Evolutionary conservation across 2,113 vertebrate species (phyloP).

Genomic region (Vidua macroura): DNA sequence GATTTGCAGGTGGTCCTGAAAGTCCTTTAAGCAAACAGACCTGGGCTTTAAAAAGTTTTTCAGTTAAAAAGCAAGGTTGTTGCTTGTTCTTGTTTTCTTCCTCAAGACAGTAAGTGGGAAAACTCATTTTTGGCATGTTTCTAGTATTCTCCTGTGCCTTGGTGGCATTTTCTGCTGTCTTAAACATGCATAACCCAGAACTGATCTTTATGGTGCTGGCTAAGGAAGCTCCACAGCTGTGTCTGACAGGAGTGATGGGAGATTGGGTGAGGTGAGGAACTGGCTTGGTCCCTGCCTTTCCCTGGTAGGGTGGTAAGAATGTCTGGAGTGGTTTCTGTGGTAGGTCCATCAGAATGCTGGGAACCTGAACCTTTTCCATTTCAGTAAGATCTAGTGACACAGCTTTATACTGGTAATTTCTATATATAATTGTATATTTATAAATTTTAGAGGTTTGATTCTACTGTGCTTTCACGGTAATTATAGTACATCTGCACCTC

Average conservation of each 20-base stretch:
- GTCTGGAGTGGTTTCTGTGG: not conserved
- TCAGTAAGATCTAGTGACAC: not conserved
- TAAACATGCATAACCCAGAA: not conserved
- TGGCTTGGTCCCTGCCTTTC: not conserved
- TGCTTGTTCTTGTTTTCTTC: not conserved
- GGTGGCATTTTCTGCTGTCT: not conserved
- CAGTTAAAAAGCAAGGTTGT: not conserved
- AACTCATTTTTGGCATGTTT: not conserved
- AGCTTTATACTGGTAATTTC: not conserved
- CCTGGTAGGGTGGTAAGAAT: not conserved
- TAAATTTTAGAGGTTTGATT: not conserved
- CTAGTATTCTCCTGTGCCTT: not conserved
- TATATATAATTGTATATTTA: not conserved
- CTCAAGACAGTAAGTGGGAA: not conserved
- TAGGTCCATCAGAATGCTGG: not conserved
- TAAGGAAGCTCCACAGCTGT: not conserved
- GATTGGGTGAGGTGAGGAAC: not conserved
- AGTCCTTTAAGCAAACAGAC: not conserved
- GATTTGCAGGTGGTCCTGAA: not conserved
- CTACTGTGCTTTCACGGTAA: not conserved
- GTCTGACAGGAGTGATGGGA: not conserved
- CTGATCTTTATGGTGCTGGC: not conserved
- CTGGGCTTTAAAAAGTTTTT: not conserved
- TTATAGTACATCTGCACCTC: not conserved
- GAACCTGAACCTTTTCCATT: not conserved